These are phyloP conservation scores for Oophaga sylvatica DNA, from an alignment of 2,797 vertebrate species.

Conservation along the genomic window DNA sequence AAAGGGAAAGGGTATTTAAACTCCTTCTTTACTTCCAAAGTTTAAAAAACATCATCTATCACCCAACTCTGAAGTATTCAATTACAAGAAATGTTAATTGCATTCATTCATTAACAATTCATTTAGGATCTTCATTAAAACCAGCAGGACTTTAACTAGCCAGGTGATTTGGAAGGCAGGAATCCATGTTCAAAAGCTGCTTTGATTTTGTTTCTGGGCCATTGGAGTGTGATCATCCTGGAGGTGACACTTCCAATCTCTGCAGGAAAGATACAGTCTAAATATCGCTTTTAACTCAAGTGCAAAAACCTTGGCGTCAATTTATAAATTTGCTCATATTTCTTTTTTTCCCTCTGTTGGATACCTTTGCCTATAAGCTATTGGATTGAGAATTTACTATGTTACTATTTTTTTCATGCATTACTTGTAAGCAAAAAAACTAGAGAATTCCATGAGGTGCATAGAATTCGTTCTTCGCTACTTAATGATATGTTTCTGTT, in stretches of 20 bases:
- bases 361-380: slow-evolving; percentile 52
- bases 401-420: slow-evolving; percentile 43
- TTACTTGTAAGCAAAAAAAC: slow-evolving; percentile 34
- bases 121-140: slow-evolving; percentile 64
- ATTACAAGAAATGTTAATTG: slow-evolving; percentile 64
- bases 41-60: slow-evolving; percentile 61
- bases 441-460: slow-evolving; percentile 36
- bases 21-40: slow-evolving; percentile 48
- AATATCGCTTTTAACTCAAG: slow-evolving; percentile 61
- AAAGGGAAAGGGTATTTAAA: slow-evolving; percentile 38
- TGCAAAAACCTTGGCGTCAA: slow-evolving; percentile 54
- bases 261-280: slow-evolving; percentile 61
- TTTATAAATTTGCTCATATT: slow-evolving; percentile 59
- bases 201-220: slow-evolving; percentile 63
- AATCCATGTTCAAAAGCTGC: slow-evolving; percentile 61
- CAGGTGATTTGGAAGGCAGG: slow-evolving; percentile 61
- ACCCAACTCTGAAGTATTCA: slow-evolving; percentile 61
- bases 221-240: slow-evolving; percentile 62
- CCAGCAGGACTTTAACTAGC: slow-evolving; percentile 61
- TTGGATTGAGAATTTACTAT: slow-evolving; percentile 37
- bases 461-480: slow-evolving; percentile 51
- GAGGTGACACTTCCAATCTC: slow-evolving; percentile 60
- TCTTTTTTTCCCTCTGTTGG: slow-evolving; percentile 51
- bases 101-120: slow-evolving; percentile 64
- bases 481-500: slow-evolving; percentile 50